Evolutionary conservation across 2,797 vertebrate species (phyloP), one percentile per base, ranked within the genome.

Genomic region (Chrosomus eos): DNA sequence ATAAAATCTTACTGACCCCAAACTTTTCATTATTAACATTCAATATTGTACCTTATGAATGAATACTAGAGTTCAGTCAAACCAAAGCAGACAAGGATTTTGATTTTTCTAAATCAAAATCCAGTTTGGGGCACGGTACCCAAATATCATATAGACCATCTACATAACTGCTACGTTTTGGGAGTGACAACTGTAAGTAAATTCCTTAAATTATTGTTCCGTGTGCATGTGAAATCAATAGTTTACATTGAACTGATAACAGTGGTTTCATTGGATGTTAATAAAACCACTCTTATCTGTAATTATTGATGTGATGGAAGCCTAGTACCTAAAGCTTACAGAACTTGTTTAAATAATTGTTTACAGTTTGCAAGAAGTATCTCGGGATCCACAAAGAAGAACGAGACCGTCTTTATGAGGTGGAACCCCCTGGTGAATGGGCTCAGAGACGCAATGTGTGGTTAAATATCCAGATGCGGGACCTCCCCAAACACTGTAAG

Each of bases 381-480:
- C 93, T 99, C 86, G 89, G 89, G 84, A 88, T 89, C 86, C 90
- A 93, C 8, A 88, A 94, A 0, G 93, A 95, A 36, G 91, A 96
- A 76, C 93, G 91, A 82, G 94, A 95, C 3, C 94, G 94, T 43
- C 92, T 98, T 67, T 99, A 97, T 90, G 97, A 98, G 91, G 97
- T 97, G 86, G 95, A 98, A 87, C 91, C 96, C 81, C 97, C 97
- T 0, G 98, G 98, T 36, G 93, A 91, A 19, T 97, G 97, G 97
- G 91, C 89, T 86, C 97, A 98, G 85, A 89, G 96, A 8, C 48
- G 88, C 80, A 99, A 96, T 91, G 95, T 99, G 92, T 99, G 98
- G 97, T 93, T 98, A 33, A 95, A 92, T 89, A 92, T 97, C 89
- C 95, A 93, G 82, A 94, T 97, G 19, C 93, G 88, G 45, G 90